Base-by-base conservation (phyloP, 2,888 invertebrate genomes). In the Incurvaria masculella region DNA sequence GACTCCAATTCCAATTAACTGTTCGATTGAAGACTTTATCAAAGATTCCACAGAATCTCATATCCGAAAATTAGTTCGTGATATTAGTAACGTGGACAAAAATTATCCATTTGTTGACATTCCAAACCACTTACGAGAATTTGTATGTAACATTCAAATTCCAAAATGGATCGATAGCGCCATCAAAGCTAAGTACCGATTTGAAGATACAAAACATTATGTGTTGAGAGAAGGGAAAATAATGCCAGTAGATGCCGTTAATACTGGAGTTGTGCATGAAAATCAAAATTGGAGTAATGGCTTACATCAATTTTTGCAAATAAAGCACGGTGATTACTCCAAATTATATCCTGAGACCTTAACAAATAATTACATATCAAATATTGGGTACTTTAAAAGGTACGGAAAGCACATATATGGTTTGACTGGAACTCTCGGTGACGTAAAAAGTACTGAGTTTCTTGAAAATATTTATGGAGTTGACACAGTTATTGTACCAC, bases 301-400 rank as follows among this genome's bases (percentile, higher is more conserved):
- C 2, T 26, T 54, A 33, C 54, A 54, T 44, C 52, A 54, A 44
- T 54, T 54, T 48, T 43, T 54, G 10, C 46, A 54, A 50, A 47
- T 54, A 23, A 54, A 54, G 42, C 54, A 54, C 40, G 52, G 52
- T 10, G 48, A n/a, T n/a, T n/a, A n/a, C n/a, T n/a, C 48, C 17
- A 50, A 44, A 49, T 20, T 54, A 2, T 33, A 33, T 17, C 49
- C 48, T 10, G 54, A 54, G 43, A 50, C 40, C 16, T 52, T 55
- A 26, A 51, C 55, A 10, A 50, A 49, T n/a, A 53, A 52, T 21
- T 54, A 46, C 27, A 49, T 54, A 40, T 54, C 54, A 23, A 54
- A 54, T 16, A 40, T 54, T 5, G 51, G 45, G 1, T 46, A 51
- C 18, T 51, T 54, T 42, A 50, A 44, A 20, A 26, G 51, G 17